A percentile compares a stretch with the other conserved stretches of the same genome.
Evolutionary conservation across 1,140 invertebrate genomes (phyloP).

Genomic region (Papilio xuthus): DNA sequence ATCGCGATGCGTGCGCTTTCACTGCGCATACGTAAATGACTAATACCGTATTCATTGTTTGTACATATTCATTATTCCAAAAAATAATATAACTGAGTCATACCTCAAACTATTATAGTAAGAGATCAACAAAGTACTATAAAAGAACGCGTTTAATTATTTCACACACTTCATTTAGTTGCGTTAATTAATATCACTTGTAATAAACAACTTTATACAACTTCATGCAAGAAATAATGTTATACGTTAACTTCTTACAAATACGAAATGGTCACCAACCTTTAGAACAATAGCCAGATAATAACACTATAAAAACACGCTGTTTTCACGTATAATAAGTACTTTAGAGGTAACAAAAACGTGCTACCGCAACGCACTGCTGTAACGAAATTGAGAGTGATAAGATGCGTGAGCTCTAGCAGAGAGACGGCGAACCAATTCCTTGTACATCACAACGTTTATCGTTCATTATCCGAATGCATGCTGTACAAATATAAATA

Average conservation of each 20-base stretch:
- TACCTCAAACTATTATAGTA: not conserved
- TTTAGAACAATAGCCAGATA: not conserved
- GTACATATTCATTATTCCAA: not conserved
- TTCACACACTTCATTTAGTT: too few species aligned
- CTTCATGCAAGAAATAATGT: not conserved
- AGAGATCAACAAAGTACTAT: not conserved
- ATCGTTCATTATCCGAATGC: slow-evolving; percentile 62
- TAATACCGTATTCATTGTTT: slow-evolving; percentile 38
- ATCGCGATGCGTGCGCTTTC: slow-evolving; percentile 39
- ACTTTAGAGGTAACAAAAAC: slow-evolving; percentile 15
- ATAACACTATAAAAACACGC: not conserved
- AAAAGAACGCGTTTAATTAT: not conserved
- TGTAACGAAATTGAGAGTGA: slow-evolving; percentile 57
- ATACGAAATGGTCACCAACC: not conserved
- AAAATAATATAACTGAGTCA: not conserved
- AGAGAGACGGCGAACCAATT: slow-evolving; percentile 49
- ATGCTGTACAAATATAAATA: slow-evolving; percentile 59
- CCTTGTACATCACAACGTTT: slow-evolving; percentile 57
- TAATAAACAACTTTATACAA: not conserved
- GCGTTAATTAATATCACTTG: too few species aligned
- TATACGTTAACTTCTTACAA: not conserved
- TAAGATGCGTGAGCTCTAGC: slow-evolving; percentile 9
- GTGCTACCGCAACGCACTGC: slow-evolving; percentile 18
- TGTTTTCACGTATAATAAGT: slow-evolving; percentile 11
- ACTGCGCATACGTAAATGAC: slow-evolving; percentile 19